These are phyloP conservation scores for Limnephilus marmoratus DNA, from an alignment of 2,888 invertebrate species.

Conservation along the genomic window DNA sequence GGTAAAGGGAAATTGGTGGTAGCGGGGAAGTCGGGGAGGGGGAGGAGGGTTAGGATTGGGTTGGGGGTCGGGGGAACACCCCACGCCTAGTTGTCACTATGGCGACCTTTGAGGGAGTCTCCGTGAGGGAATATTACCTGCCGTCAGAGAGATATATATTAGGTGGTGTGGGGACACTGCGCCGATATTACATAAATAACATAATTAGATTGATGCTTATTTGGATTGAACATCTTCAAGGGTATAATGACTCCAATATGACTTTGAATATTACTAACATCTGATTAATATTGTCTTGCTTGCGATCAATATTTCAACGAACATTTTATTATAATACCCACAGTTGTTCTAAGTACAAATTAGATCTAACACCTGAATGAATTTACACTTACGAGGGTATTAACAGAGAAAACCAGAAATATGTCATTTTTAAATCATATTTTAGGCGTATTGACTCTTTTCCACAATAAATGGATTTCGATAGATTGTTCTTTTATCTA, in stretches of 20 bases:
- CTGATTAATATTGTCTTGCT: not conserved
- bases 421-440: too few species aligned
- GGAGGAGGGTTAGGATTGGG: not conserved
- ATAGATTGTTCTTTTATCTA: too few species aligned
- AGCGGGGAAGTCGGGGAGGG: not conserved
- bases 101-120: conserved; percentile 65
- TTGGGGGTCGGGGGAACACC: conserved; percentile 14
- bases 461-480: too few species aligned
- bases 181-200: conserved; percentile 15
- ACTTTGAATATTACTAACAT: not conserved
- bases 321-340: not conserved
- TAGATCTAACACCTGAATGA: not conserved
- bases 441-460: too few species aligned
- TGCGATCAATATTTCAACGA: not conserved
- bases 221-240: not conserved
- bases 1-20: conserved; percentile 34
- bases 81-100: conserved; percentile 64
- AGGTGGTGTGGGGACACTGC: conserved; percentile 28
- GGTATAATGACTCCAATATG: not conserved
- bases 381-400: too few species aligned
- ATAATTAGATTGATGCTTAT: not conserved
- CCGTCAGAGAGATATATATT: conserved; percentile 42
- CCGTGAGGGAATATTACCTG: conserved; percentile 52
- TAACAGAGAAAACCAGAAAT: too few species aligned
- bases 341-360: not conserved